Evolutionary conservation across 2,113 vertebrate genomes (phyloP).

Genomic region (Copsychus sechellarum): DNA sequence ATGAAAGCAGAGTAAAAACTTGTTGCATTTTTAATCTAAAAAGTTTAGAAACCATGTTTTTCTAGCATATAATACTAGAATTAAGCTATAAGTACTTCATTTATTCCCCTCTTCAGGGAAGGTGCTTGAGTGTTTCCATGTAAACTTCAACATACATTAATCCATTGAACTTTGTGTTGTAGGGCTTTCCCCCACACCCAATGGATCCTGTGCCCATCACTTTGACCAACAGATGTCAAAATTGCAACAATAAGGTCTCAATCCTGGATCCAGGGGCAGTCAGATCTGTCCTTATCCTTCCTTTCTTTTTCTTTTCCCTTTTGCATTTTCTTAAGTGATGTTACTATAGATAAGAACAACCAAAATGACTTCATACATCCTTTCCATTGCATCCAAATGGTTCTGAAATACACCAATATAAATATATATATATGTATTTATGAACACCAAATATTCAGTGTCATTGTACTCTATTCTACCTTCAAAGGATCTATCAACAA

Average conservation of each 20-base stretch:
- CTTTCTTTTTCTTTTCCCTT: not conserved
- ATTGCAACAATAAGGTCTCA: not conserved
- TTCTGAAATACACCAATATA: not conserved
- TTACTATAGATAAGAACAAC: not conserved
- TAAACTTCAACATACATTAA: not conserved
- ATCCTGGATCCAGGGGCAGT: not conserved
- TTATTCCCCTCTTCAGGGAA: not conserved
- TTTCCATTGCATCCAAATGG: not conserved
- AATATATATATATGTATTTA: not conserved
- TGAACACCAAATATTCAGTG: not conserved
- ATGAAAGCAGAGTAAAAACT: not conserved
- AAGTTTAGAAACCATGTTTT: not conserved
- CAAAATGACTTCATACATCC: not conserved
- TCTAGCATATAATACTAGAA: not conserved
- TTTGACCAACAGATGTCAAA: not conserved
- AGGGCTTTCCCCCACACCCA: not conserved
- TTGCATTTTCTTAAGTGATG: not conserved
- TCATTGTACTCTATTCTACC: not conserved
- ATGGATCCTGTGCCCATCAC: not conserved
- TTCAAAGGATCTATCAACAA: not conserved
- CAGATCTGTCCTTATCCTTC: not conserved
- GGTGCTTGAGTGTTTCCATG: not conserved
- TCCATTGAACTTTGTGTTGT: rapidly evolving
- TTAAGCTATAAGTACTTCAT: not conserved
- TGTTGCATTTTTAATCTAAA: not conserved